Evolutionary conservation across 2,797 vertebrate genomes (phyloP), one percentile per base, ranked within the genome.

Genomic region (Hydrophis major): DNA sequence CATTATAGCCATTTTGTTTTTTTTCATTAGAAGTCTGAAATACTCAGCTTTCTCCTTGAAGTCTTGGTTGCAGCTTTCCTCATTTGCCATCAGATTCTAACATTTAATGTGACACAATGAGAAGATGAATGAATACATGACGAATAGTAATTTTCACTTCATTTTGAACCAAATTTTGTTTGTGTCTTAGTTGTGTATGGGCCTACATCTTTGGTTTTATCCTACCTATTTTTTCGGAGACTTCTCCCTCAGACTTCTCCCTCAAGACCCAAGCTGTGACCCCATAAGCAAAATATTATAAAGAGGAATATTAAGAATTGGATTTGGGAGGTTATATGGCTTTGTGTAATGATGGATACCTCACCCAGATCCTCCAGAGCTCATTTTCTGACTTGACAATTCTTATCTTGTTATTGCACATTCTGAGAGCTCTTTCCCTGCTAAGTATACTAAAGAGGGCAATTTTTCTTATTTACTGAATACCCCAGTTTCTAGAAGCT

Each of bases 401-500:
- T 25, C 37, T 59, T 42, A 88, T 57, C 28, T 89, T 89, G 5
- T 32, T 61, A 53, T 7, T 20, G 13, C 57, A 89, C 14, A 63
- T 42, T 86, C 32, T 61, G 47, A 92, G 47, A 37, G 22, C 4
- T 55, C 14, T 16, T 60, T 59, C 83, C 63, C 37, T 83, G 8
- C 42, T 83, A 89, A 83, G 28, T 55, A 63, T 55, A 89, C 25
- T 61, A 60, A 89, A 92, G 27, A 61, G 69, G 57, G 32, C 50
- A 93, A 91, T 59, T 89, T 93, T 86, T 61, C 91, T 94, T 86
- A 69, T 37, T 61, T 94, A 4, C 4, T 69, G 96, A 94, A 94
- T 89, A 83, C 50, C 2, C 60, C 91, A 86, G 74, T 89, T 93
- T 95, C 87, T 89, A 92, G 59, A 96, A 95, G 32, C 59, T 57